Evolutionary conservation across 2,888 invertebrate species (phyloP).

Genomic region (Caenorhabditis zanzibari): DNA sequence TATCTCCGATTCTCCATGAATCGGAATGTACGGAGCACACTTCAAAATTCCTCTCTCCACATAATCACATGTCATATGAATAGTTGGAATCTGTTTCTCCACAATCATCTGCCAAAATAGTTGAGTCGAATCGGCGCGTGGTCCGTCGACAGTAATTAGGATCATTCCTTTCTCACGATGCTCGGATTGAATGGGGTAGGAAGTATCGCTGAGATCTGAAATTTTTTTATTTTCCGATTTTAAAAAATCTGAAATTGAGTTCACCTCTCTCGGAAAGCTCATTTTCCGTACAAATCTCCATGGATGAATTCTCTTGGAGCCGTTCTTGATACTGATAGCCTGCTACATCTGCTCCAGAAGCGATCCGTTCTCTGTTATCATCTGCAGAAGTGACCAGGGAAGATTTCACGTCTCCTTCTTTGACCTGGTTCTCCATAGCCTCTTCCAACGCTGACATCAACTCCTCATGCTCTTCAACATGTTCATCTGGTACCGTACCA

Average conservation of each 20-base stretch:
- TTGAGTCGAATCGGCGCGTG: constrained; percentile 11
- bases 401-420: not conserved
- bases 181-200: constrained; percentile 10
- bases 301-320: not conserved
- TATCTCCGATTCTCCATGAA: not conserved
- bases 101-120: constrained; percentile 41
- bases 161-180: constrained; percentile 13
- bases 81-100: constrained; percentile 44
- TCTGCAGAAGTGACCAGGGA: no score
- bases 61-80: constrained; percentile 14
- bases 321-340: not conserved
- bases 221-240: not conserved
- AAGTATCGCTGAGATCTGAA: not conserved
- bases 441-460: not conserved
- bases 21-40: constrained; percentile 30
- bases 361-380: not conserved
- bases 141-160: not conserved
- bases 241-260: no score
- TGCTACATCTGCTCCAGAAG: constrained; percentile 12
- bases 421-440: no score
- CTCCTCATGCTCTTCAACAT: not conserved
- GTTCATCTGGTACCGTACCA: not conserved
- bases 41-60: not conserved
- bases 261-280: not conserved
- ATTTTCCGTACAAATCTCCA: not conserved